These are phyloP conservation scores for Phortica magna DNA, from an alignment of 2,888 invertebrate genomes.

Conservation along the genomic window DNA sequence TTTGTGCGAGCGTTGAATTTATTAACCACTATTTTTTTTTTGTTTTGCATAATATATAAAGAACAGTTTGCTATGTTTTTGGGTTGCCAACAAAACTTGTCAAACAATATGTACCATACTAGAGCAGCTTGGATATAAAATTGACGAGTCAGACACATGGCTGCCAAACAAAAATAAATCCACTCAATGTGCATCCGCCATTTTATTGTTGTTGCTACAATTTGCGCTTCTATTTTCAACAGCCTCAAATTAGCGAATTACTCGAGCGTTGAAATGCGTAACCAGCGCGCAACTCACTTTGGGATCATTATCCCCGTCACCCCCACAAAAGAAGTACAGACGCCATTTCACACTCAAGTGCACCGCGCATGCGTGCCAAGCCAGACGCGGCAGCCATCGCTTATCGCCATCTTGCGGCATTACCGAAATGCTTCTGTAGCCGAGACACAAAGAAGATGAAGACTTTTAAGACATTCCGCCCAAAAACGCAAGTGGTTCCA, in stretches of 20 bases:
- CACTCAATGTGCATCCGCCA: background rate
- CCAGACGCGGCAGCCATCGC: background rate
- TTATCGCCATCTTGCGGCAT: background rate
- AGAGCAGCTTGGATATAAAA: no score
- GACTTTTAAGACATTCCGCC: background rate
- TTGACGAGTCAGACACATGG: no score
- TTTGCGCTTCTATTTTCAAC: background rate
- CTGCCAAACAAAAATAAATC: no score
- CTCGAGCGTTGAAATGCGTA: constrained; percentile 25
- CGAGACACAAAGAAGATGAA: no score
- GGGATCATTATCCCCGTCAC: background rate
- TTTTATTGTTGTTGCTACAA: background rate
- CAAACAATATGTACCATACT: no score
- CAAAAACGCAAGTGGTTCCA: constrained; percentile 3
- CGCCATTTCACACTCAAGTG: constrained; percentile 31
- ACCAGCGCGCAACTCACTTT: background rate
- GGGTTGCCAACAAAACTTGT: background rate
- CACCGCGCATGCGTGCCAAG: background rate
- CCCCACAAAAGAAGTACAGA: background rate
- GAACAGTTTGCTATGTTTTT: background rate
- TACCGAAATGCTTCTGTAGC: no score
- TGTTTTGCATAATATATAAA: background rate
- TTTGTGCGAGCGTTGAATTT: constrained; percentile 19
- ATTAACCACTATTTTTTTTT: constrained; percentile 8
- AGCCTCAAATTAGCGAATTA: constrained; percentile 15